Evolutionary conservation across 2,888 invertebrate genomes (phyloP).

Genomic region (Leptinotarsa tumamoca): DNA sequence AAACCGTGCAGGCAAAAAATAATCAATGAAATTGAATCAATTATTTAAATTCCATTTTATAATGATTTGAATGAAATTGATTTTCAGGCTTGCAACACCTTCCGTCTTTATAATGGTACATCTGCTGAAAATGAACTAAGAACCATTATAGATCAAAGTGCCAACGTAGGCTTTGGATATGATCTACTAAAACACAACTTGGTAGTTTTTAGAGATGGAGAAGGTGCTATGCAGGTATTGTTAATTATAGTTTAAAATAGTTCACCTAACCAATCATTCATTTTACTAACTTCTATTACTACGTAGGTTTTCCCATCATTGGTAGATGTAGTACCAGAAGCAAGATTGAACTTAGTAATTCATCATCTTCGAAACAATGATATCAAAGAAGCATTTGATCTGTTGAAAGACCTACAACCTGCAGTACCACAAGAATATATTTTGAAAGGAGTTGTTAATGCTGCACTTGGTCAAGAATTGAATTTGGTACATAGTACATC

Average conservation of each 20-base stretch:
- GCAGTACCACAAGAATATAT: conserved; percentile 96
- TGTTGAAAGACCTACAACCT: conserved; percentile 93
- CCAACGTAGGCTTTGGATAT: conserved; percentile 83
- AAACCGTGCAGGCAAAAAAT: too few relatives aligned
- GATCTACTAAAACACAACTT: conserved; percentile 95
- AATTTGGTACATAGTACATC: conserved; percentile 76
- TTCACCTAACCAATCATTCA: neutral
- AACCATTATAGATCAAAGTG: conserved; percentile 79
- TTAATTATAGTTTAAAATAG: neutral
- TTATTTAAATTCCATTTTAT: neutral
- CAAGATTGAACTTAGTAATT: conserved; percentile 94
- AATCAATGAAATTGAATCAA: neutral
- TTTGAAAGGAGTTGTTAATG: conserved; percentile 95
- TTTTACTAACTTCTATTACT: conserved; percentile 25
- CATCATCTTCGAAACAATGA: conserved; percentile 92
- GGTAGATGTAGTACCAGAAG: conserved; percentile 96
- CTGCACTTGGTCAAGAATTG: conserved; percentile 91
- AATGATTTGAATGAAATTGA: neutral
- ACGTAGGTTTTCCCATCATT: conserved; percentile 81
- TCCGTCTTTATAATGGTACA: conserved; percentile 90
- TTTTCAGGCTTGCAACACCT: conserved; percentile 80
- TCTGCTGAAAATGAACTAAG: conserved; percentile 93
- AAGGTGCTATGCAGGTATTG: conserved; percentile 88
- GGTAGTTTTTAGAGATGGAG: conserved; percentile 94
- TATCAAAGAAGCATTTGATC: conserved; percentile 85